Conservation (phyloP, 1,140 invertebrate species). For the Drosophila mojavensis region DNA sequence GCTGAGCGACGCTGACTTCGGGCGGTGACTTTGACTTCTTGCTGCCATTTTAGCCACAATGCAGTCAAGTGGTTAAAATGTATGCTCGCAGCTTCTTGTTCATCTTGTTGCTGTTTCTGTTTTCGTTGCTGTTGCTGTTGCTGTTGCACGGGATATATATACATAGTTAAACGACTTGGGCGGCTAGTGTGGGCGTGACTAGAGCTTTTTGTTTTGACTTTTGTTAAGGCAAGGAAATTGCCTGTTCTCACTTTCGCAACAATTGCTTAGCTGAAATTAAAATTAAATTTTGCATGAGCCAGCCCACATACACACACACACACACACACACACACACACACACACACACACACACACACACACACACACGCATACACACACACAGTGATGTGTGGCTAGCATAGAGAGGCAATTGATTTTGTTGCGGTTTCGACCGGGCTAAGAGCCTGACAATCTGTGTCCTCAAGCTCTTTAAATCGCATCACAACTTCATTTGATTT, state of each 20-base stretch:
- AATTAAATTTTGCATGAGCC: constrained; percentile 75
- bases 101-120: constrained; percentile 1
- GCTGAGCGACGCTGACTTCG: constrained; percentile 43
- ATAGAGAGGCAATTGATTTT: constrained; percentile 68
- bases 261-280: constrained; percentile 69
- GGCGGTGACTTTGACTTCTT: constrained; percentile 64
- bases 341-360: too few species aligned
- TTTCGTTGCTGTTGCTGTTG: constrained; percentile 4
- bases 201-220: constrained; percentile 27
- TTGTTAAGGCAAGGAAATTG: constrained; percentile 54
- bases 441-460: not conserved
- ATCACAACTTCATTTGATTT: constrained; percentile 43
- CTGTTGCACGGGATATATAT: too few species aligned
- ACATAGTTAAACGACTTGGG: constrained; percentile 6
- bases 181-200: not conserved
- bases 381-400: constrained; percentile 12
- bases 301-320: not conserved
- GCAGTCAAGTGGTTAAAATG: constrained; percentile 76
- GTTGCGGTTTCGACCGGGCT: constrained; percentile 36
- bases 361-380: too few species aligned
- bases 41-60: constrained; percentile 68
- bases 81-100: constrained; percentile 30
- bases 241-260: constrained; percentile 67
- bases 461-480: constrained; percentile 1
- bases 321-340: not conserved